Percentiles rank a stretch among this genome's conserved stretches.
These are phyloP conservation scores for Planococcus citri DNA, from an alignment of 1,140 invertebrate genomes.

Conservation along the genomic window DNA sequence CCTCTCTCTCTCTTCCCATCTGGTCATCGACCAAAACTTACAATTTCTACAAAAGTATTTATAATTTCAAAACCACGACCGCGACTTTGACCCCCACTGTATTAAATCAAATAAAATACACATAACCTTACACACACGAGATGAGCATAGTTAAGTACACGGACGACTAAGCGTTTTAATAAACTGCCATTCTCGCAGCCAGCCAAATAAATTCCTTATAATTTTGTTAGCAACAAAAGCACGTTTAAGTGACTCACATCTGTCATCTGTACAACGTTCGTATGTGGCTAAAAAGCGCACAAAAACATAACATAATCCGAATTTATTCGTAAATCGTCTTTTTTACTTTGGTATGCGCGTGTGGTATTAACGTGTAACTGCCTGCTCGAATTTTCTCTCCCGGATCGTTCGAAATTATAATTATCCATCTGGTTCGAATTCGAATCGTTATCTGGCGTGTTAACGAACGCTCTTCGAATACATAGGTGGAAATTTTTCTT, in stretches of 20 bases:
- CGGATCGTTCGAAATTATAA: too few species aligned
- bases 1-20: too few species aligned
- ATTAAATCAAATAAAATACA: too few species aligned
- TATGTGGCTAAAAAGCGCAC: not conserved
- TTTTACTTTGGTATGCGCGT: not conserved
- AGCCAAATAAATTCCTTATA: not conserved
- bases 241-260: not conserved
- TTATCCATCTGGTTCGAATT: too few species aligned
- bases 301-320: not conserved
- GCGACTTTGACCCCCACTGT: not conserved
- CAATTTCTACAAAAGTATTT: too few species aligned
- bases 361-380: not conserved
- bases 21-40: too few species aligned
- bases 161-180: not conserved
- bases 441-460: too few species aligned
- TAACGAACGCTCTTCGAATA: too few species aligned
- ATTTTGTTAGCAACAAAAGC: conserved; percentile 1
- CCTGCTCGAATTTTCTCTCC: too few species aligned
- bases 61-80: too few species aligned
- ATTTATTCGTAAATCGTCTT: not conserved
- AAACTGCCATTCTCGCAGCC: not conserved
- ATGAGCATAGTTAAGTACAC: too few species aligned
- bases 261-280: not conserved
- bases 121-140: not conserved
- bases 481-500: too few species aligned